Evolutionary conservation across 2,113 vertebrate genomes (phyloP).

Genomic region (Mobula birostris): DNA sequence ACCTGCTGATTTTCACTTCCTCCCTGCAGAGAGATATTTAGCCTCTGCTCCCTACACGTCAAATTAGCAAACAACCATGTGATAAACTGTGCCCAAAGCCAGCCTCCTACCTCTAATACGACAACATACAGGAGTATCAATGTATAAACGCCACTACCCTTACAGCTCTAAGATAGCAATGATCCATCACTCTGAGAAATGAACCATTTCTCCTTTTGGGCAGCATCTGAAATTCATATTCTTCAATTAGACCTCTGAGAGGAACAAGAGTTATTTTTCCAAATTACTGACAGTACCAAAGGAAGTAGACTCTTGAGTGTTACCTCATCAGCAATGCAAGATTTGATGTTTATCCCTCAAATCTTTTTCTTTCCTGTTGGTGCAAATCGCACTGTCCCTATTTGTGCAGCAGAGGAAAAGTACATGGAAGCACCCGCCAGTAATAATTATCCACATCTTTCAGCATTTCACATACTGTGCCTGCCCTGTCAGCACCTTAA

Average conservation of each 20-base stretch:
- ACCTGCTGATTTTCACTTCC: neutral
- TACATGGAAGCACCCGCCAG: neutral
- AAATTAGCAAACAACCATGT: neutral
- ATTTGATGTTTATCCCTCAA: neutral
- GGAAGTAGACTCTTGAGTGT: neutral
- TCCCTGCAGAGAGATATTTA: neutral
- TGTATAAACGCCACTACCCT: neutral
- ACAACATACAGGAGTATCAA: neutral
- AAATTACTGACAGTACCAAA: neutral
- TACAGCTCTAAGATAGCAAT: neutral
- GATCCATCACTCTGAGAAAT: constrained; percentile 6
- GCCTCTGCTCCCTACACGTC: constrained; percentile 7
- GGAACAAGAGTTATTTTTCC: neutral
- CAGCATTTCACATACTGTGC: neutral
- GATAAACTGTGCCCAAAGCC: neutral
- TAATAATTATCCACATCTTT: neutral
- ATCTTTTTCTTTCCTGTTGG: neutral
- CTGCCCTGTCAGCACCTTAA: neutral
- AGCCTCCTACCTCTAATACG: neutral
- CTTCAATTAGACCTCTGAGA: neutral
- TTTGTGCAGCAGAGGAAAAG: neutral
- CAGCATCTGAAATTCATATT: neutral
- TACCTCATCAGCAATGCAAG: neutral
- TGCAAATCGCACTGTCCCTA: neutral
- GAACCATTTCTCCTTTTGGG: neutral